These are phyloP conservation scores for Meganola albula DNA, from an alignment of 2,888 invertebrate genomes.

Conservation along the genomic window DNA sequence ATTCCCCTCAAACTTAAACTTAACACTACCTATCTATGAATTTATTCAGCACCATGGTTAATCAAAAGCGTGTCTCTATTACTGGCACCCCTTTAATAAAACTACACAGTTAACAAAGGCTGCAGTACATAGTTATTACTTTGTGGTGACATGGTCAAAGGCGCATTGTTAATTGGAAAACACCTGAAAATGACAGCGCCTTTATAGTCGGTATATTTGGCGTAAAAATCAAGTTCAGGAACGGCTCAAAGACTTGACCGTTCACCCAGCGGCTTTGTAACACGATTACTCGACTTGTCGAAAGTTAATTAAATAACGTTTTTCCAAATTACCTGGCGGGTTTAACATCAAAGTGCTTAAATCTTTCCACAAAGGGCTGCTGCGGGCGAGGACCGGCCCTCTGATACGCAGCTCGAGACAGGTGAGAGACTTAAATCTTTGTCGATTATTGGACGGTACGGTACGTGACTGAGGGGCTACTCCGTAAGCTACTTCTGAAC, in stretches of 20 bases:
- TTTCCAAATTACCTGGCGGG: slow-evolving; percentile 73
- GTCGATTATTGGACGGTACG: slow-evolving; percentile 30
- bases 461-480: slow-evolving; percentile 8
- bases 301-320: slow-evolving; percentile 78
- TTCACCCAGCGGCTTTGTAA: slow-evolving; percentile 70
- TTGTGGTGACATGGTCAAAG: slow-evolving; percentile 67
- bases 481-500: too few species aligned
- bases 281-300: slow-evolving; percentile 76
- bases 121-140: slow-evolving; percentile 40
- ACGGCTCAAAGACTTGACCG: slow-evolving; percentile 70
- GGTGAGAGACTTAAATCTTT: slow-evolving; percentile 55
- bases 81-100: slow-evolving; percentile 51
- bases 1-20: too few species aligned
- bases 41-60: slow-evolving; percentile 20
- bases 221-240: slow-evolving; percentile 70
- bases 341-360: slow-evolving; percentile 67
- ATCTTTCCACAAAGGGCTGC: slow-evolving; percentile 67
- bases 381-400: slow-evolving; percentile 58
- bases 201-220: slow-evolving; percentile 66
- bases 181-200: slow-evolving; percentile 75
- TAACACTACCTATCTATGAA: slow-evolving; percentile 12
- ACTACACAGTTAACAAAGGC: slow-evolving; percentile 58
- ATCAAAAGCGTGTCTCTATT: slow-evolving; percentile 43
- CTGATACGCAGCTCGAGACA: slow-evolving; percentile 57
- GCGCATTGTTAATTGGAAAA: slow-evolving; percentile 74